Evolutionary conservation across 2,888 invertebrate genomes (phyloP).

Genomic region (Megamerina dolium): DNA sequence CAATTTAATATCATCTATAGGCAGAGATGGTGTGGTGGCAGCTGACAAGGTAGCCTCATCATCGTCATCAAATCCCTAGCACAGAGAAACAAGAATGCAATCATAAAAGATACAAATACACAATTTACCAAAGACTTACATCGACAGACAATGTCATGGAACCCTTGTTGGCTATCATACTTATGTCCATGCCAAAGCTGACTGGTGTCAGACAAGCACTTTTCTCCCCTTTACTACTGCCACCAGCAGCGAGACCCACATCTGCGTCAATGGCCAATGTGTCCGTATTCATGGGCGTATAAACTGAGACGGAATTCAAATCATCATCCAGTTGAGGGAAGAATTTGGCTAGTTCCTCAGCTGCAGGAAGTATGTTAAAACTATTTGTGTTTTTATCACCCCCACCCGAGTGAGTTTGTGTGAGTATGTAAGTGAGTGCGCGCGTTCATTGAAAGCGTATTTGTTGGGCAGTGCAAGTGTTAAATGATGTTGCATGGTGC

Average conservation of each 20-base stretch:
- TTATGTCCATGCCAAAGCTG: conserved; percentile 61
- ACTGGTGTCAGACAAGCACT: conserved; percentile 56
- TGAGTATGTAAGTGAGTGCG: background rate
- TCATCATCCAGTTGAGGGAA: conserved; percentile 57
- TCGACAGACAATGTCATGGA: conserved; percentile 51
- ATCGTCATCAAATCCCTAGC: conserved; percentile 47
- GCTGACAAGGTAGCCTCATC: conserved; percentile 57
- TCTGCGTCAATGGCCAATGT: conserved; percentile 26
- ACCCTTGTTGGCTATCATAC: conserved; percentile 64
- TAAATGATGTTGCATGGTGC: background rate
- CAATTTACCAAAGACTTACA: conserved; percentile 27
- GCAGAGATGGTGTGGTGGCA: conserved; percentile 49
- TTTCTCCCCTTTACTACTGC: conserved; percentile 24
- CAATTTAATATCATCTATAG: conserved; percentile 30
- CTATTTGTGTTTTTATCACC: conserved; percentile 12
- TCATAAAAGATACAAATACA: background rate
- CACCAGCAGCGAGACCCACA: conserved; percentile 24
- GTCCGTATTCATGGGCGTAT: conserved; percentile 50
- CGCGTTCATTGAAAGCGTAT: no score
- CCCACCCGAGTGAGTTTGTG: background rate
- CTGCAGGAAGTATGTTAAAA: conserved; percentile 18
- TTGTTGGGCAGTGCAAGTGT: background rate
- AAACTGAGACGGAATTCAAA: conserved; percentile 51
- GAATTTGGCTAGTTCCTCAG: conserved; percentile 49
- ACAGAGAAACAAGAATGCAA: background rate